phyloP scores from a whole-genome alignment of 2,113 vertebrate species.

The Macroglossus sobrinus region DNA sequence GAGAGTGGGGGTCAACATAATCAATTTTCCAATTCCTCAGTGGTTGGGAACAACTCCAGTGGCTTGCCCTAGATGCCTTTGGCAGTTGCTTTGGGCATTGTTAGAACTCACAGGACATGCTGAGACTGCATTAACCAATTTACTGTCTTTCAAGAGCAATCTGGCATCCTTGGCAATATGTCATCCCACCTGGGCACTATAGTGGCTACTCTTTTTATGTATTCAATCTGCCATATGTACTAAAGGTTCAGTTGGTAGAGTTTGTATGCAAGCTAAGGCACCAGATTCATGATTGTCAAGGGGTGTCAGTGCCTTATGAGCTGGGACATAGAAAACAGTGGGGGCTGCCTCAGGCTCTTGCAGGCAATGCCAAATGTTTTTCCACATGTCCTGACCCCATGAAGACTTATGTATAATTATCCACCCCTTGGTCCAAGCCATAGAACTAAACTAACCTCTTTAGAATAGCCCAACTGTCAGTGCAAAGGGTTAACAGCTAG shows the following conservation, averaged over 20 bases:
- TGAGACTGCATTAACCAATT: not conserved
- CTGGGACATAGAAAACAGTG: not conserved
- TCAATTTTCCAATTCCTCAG: not conserved
- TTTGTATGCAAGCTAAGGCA: not conserved
- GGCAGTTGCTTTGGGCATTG: not conserved
- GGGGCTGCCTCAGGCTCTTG: not conserved
- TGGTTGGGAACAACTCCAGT: not conserved
- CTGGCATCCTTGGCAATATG: not conserved
- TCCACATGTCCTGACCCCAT: not conserved
- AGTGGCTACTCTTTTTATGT: not conserved
- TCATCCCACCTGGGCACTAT: not conserved
- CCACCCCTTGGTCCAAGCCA: not conserved
- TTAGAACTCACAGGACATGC: not conserved
- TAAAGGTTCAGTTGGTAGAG: not conserved
- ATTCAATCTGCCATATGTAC: not conserved
- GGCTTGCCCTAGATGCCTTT: not conserved
- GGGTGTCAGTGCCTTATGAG: not conserved
- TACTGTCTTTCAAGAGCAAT: not conserved
- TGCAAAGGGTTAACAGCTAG: not conserved
- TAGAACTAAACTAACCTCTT: not conserved
- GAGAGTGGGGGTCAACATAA: not conserved
- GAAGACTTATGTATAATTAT: not conserved
- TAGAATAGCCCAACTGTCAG: not conserved
- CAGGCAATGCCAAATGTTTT: not conserved
- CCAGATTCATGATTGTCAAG: not conserved